A percentile compares a stretch with the other conserved stretches of the same genome.
phyloP scores from a whole-genome alignment of 2,888 invertebrate genomes.

The Rotaria magnacalcarata region DNA sequence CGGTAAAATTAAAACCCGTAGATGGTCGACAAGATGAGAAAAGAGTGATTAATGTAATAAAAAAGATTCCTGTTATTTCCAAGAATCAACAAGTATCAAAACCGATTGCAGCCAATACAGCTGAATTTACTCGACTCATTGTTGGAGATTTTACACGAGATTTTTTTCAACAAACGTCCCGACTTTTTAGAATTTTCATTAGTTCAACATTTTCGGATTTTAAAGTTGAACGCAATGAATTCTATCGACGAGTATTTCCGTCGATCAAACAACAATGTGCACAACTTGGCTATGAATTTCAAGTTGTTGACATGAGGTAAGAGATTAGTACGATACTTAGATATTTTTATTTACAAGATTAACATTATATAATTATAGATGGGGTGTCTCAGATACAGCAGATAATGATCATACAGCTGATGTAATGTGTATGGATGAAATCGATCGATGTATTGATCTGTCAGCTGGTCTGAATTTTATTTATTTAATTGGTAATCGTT shows the following conservation, averaged over 20 bases:
- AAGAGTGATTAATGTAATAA: background rate
- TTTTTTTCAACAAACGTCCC: background rate
- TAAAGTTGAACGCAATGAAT: slow-evolving; percentile 4
- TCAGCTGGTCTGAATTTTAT: slow-evolving; percentile 5
- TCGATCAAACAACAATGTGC: background rate
- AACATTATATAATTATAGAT: background rate
- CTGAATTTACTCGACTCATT: background rate
- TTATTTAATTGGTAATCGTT: slow-evolving; percentile 5
- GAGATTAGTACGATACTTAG: too few species aligned
- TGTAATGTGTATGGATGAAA: background rate
- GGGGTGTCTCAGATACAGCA: background rate
- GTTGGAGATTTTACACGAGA: background rate
- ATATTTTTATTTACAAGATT: too few species aligned
- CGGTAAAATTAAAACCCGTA: background rate
- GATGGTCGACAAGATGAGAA: background rate
- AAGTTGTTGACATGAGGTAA: slow-evolving; percentile 14
- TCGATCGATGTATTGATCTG: background rate
- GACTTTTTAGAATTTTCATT: background rate
- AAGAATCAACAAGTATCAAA: background rate
- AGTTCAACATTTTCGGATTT: background rate
- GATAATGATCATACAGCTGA: background rate
- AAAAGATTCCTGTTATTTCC: too few species aligned
- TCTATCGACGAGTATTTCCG: background rate
- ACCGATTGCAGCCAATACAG: background rate
- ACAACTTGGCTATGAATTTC: slow-evolving; percentile 10